Evolutionary conservation across 2,113 vertebrate genomes (phyloP).

Genomic region (Strigops habroptila): DNA sequence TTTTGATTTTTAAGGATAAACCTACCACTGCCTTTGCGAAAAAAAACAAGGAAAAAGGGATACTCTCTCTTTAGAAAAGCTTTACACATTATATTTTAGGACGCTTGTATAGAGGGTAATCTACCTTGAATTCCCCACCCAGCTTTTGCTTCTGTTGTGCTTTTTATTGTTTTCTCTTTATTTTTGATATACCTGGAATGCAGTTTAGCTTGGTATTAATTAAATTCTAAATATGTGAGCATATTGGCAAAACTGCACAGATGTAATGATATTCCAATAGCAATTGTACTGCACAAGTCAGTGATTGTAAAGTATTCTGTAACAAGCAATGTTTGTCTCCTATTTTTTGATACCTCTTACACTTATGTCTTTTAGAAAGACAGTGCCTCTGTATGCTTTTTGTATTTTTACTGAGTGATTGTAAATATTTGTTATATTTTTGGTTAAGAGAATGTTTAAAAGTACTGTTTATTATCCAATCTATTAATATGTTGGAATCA

Average conservation of each 20-base stretch:
- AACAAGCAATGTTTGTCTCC: conserved; percentile 86
- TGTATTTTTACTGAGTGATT: conserved; percentile 94
- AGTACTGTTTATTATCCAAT: conserved; percentile 86
- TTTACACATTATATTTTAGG: conserved; percentile 54
- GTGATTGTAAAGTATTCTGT: conserved; percentile 83
- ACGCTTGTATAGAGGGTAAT: neutral
- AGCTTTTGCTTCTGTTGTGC: conserved; percentile 57
- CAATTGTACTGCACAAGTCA: conserved; percentile 87
- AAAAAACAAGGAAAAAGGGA: conserved; percentile 27
- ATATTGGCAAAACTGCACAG: conserved; percentile 85
- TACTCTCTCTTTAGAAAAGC: conserved; percentile 53
- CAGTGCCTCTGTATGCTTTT: conserved; percentile 92
- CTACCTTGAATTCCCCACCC: conserved; percentile 48
- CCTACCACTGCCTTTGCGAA: neutral
- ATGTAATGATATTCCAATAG: conserved; percentile 79
- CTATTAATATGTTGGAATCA: conserved; percentile 78
- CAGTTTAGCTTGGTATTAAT: conserved; percentile 81
- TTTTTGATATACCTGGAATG: conserved; percentile 77
- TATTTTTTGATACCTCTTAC: conserved; percentile 88
- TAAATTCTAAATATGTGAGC: conserved; percentile 69
- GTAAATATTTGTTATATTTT: conserved; percentile 99
- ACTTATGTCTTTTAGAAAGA: conserved; percentile 99
- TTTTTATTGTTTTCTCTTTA: conserved; percentile 65
- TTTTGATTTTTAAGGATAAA: neutral
- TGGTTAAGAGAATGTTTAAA: conserved; percentile 95